Base-by-base conservation (phyloP, 2,113 vertebrate genomes). In the Ptilonorhynchus violaceus region DNA sequence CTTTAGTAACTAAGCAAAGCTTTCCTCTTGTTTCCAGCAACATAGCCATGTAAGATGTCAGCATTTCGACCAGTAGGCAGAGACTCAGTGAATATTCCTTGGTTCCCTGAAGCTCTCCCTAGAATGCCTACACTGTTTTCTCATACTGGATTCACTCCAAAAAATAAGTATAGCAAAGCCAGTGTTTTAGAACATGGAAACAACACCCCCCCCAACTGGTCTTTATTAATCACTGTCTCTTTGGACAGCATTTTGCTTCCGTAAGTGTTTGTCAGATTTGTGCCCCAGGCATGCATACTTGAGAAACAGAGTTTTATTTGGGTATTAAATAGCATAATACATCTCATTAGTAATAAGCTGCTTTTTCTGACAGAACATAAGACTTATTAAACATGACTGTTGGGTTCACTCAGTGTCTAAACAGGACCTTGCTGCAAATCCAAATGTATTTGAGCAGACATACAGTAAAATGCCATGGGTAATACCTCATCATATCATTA, bases 231-330 rank as follows among this genome's bases (percentile, higher is more conserved):
- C 70, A 66, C 81, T 95, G 49, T 92, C 64, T 75, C 66, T 90
- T 75, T 95, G 76, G 92, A 87, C 81, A 80, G 72, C 59, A 80
- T 94, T 93, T 90, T 93, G 44, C 53, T 94, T 97, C 96, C 76
- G 56, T 75, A 96, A 95, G 89, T 59, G 66, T 66, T 97, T 93
- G 78, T 97, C 63, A 96, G 88, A 95, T 96, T 64, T 76, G 84
- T 95, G 87, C 92, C 85, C 93, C 94, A 96, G 93, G 80, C 92
- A 64, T 68, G 67, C 75, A 73, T 95, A 92, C 92, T 90, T 95
- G 92, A 94, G 91, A 96, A 93, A 96, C 46, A 67, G 88, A 85
- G 28, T 95, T 88, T 93, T 96, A 77, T 91, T 92, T 89, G 79
- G 68, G 79, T 50, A 96, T 88, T 92, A 90, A 85, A 85, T 50